Conservation (phyloP, 2,888 invertebrate species). For the Archaeoteleia sp. region DNA sequence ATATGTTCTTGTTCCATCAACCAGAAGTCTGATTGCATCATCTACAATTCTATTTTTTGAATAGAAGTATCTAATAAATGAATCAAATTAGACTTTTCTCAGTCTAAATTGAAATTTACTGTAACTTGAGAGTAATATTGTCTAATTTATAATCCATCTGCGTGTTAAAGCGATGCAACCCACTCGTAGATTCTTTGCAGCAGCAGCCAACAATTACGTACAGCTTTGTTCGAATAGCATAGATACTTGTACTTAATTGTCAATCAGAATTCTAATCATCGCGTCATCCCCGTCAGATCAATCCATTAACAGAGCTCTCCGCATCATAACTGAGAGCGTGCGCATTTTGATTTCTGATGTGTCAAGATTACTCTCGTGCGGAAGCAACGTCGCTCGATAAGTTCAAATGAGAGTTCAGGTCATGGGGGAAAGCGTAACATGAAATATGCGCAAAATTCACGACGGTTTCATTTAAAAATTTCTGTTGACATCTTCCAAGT, state of each 20-base stretch:
- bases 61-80: no score
- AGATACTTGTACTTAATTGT: constrained; percentile 58
- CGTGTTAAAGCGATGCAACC: no score
- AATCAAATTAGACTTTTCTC: no score
- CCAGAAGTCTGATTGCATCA: no score
- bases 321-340: constrained; percentile 28
- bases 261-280: constrained; percentile 60
- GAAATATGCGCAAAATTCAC: constrained; percentile 15
- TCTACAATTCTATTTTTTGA: no score
- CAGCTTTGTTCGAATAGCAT: constrained; percentile 48
- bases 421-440: constrained; percentile 4
- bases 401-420: constrained; percentile 9
- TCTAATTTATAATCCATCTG: no score
- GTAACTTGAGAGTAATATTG: background rate
- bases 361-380: constrained; percentile 29
- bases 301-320: constrained; percentile 42
- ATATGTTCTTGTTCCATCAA: no score
- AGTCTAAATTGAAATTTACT: no score
- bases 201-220: constrained; percentile 37
- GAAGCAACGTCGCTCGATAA: constrained; percentile 25
- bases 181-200: background rate
- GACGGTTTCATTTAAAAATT: constrained; percentile 11
- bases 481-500: constrained; percentile 23
- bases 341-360: constrained; percentile 39
- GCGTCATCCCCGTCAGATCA: constrained; percentile 39